These are phyloP conservation scores for Chaitophorus viminalis DNA, from an alignment of 2,888 invertebrate species.

Conservation along the genomic window DNA sequence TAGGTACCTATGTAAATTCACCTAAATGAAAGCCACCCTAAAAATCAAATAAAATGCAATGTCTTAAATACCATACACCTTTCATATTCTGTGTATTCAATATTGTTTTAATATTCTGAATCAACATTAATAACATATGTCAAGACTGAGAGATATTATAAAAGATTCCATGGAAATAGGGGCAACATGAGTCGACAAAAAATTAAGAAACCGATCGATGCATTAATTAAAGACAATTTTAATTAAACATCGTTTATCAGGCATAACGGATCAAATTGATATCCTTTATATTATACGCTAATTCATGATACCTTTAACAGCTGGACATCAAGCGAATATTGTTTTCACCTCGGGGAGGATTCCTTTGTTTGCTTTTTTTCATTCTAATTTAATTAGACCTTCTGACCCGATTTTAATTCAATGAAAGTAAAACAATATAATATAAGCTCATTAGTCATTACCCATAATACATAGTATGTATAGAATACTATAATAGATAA, in stretches of 20 bases:
- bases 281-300: conserved; percentile 51
- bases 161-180: conserved; percentile 33
- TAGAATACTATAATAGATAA: background rate
- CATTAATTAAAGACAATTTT: conserved; percentile 61
- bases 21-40: no score
- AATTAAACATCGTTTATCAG: conserved; percentile 61
- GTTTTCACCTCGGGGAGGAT: conserved; percentile 58
- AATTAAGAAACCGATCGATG: conserved; percentile 36
- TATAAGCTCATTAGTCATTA: conserved; percentile 24
- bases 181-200: conserved; percentile 42
- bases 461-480: no score
- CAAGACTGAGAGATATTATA: conserved; percentile 50
- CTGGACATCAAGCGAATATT: conserved; percentile 58
- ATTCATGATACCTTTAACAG: conserved; percentile 55
- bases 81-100: background rate
- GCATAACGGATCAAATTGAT: conserved; percentile 36
- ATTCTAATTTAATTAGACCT: conserved; percentile 36
- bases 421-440: conserved; percentile 48
- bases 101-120: conserved; percentile 37
- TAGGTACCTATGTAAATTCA: no score
- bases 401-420: conserved; percentile 51
- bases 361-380: conserved; percentile 53
- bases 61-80: background rate
- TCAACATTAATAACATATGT: conserved; percentile 52
- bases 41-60: conserved; percentile 20